Conservation (phyloP, 2,113 vertebrate genomes). For the Alectura lathami region DNA sequence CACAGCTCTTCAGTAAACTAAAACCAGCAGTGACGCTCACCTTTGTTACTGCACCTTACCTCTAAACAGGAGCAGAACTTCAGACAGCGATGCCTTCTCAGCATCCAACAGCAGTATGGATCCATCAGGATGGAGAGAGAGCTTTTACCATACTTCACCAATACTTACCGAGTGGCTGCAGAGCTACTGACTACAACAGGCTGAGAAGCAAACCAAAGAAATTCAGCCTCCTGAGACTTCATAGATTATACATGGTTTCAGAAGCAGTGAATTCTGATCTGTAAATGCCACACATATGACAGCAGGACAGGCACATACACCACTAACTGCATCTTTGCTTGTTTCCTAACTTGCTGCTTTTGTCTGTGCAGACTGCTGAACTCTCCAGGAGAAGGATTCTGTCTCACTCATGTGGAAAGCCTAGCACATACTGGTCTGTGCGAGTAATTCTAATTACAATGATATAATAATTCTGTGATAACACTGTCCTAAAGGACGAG, state of each 20-base stretch:
- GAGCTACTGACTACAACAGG: not conserved
- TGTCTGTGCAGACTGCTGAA: fast-evolving
- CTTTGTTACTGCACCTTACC: not conserved
- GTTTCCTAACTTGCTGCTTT: not conserved
- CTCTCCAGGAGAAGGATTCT: not conserved
- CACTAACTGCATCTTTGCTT: not conserved
- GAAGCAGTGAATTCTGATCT: not conserved
- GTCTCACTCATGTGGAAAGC: not conserved
- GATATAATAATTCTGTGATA: not conserved
- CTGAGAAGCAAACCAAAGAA: not conserved
- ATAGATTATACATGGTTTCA: not conserved
- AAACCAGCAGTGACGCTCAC: fast-evolving
- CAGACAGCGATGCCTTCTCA: not conserved
- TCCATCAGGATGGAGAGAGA: not conserved
- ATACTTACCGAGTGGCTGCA: not conserved
- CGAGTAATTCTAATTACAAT: not conserved
- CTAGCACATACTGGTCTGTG: not conserved
- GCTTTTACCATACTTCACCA: not conserved
- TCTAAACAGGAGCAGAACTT: not conserved
- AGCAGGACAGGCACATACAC: not conserved
- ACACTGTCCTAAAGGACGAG: constrained; percentile 17
- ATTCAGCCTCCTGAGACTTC: not conserved
- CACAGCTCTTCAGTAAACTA: not conserved
- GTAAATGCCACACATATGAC: not conserved
- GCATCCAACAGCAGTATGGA: not conserved